A percentile compares a stretch with the other conserved stretches of the same genome.
phyloP scores from a whole-genome alignment of 2,888 invertebrate genomes.

The Endotricha flammealis region DNA sequence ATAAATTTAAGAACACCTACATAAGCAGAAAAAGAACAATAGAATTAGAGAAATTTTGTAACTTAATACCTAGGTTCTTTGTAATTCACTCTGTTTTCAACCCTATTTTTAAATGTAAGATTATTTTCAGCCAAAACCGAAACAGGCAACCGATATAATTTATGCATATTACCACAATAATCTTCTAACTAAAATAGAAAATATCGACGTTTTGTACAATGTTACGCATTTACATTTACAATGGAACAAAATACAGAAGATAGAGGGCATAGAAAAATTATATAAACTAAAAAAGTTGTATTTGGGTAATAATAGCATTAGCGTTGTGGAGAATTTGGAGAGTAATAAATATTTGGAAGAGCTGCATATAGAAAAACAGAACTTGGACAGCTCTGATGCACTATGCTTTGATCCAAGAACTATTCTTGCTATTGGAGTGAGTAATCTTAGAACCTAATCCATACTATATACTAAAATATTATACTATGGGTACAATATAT shows the following conservation, averaged over 20 bases:
- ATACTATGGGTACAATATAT: no score
- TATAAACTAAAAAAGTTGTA: slow-evolving; percentile 87
- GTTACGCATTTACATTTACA: slow-evolving; percentile 85
- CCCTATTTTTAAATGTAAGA: no score
- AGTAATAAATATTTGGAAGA: slow-evolving; percentile 79
- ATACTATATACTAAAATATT: no score
- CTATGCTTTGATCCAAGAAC: slow-evolving; percentile 84
- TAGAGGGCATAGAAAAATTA: slow-evolving; percentile 81
- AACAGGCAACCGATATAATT: slow-evolving; percentile 63
- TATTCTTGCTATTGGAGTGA: slow-evolving; percentile 77
- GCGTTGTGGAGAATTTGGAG: slow-evolving; percentile 84
- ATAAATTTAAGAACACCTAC: no score
- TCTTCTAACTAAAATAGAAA: slow-evolving; percentile 84
- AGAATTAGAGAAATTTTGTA: no score
- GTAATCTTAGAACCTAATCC: no score
- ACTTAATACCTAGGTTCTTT: no score
- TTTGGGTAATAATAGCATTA: slow-evolving; percentile 82
- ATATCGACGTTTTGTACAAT: slow-evolving; percentile 80
- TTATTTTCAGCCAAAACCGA: slow-evolving; percentile 51
- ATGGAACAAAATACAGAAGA: slow-evolving; percentile 85
- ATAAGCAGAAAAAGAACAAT: no score
- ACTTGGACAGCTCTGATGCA: slow-evolving; percentile 70
- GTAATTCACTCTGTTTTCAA: no score
- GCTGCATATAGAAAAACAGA: slow-evolving; percentile 83
- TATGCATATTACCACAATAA: slow-evolving; percentile 90